Conservation (phyloP, 2,113 vertebrate species). For the Ranitomeya variabilis region DNA sequence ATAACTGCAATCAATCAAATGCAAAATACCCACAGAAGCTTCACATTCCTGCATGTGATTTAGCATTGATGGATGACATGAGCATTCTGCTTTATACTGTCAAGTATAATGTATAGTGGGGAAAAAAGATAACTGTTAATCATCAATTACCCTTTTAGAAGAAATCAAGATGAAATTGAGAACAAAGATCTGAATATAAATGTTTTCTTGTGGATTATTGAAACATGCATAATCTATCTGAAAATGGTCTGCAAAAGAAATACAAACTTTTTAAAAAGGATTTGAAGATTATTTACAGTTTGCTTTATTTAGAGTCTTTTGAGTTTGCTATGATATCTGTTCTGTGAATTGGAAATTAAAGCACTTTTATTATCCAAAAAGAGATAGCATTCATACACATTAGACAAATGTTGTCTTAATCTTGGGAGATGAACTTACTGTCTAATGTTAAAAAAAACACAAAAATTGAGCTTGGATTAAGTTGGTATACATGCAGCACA, state of each 20-base stretch:
- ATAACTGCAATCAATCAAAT: constrained; percentile 2
- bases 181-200: not conserved
- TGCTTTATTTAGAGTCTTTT: not conserved
- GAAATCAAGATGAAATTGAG: not conserved
- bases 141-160: not conserved
- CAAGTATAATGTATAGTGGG: not conserved
- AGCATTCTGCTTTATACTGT: not conserved
- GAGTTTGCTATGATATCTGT: not conserved
- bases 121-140: not conserved
- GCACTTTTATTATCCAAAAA: not conserved
- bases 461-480: too few species aligned
- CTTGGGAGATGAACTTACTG: too few species aligned
- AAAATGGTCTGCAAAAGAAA: not conserved
- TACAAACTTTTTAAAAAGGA: not conserved
- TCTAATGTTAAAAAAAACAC: too few species aligned
- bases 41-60: not conserved
- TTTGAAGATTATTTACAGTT: not conserved
- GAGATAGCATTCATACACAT: not conserved
- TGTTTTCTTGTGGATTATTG: not conserved
- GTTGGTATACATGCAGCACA: too few species aligned
- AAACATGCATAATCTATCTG: not conserved
- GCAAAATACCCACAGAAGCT: not conserved
- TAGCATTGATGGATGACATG: not conserved
- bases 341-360: not conserved
- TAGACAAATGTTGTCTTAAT: too few species aligned